Evolutionary conservation across 2,797 vertebrate species (phyloP).

Genomic region (Petrocephalus sullivani): DNA sequence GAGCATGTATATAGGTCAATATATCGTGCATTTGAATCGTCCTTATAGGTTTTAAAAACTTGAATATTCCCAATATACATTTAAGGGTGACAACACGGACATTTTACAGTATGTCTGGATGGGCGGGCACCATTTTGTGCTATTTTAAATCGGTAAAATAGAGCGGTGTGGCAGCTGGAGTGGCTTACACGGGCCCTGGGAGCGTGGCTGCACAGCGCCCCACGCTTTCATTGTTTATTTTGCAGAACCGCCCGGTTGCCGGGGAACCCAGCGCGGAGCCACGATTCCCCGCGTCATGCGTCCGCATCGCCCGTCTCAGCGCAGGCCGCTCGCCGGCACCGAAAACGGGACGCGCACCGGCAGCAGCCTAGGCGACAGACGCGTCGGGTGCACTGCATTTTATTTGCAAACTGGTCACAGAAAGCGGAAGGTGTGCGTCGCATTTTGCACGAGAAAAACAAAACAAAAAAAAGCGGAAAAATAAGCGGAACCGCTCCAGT

Average conservation of each 20-base stretch:
- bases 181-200: not conserved
- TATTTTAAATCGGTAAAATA: not conserved
- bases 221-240: conserved; percentile 11
- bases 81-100: not conserved
- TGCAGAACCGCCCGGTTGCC: conserved; percentile 1
- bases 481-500: not conserved
- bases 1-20: not conserved
- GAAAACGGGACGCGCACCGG: not conserved
- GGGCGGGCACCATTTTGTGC: not conserved
- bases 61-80: not conserved
- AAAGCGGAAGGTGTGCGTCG: not conserved
- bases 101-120: conserved; percentile 2
- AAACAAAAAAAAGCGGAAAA: not conserved
- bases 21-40: not conserved
- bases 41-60: not conserved
- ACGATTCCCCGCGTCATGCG: not conserved
- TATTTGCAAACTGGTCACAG: not conserved
- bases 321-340: not conserved
- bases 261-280: not conserved
- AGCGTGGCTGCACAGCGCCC: not conserved
- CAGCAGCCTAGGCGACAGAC: not conserved
- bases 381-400: not conserved
- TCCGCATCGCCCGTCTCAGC: not conserved
- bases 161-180: not conserved
- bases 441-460: not conserved